Conservation (phyloP, 2,888 invertebrate genomes). For the Rotaria socialis region DNA sequence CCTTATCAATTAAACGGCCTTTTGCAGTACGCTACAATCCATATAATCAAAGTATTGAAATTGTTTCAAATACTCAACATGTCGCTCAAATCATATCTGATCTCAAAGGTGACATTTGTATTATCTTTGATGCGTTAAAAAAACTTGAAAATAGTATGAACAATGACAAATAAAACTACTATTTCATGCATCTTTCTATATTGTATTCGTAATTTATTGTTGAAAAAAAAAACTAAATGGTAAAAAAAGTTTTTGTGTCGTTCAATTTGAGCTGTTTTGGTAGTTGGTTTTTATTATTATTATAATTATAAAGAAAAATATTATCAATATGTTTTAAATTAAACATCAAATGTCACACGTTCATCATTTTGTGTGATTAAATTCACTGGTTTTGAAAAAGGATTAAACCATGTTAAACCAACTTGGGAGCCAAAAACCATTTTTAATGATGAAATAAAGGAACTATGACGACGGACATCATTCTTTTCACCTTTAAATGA, state of each 20-base stretch:
- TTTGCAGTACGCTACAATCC: conserved; percentile 89
- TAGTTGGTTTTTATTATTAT: neutral
- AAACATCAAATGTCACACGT: conserved; percentile 18
- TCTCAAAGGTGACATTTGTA: conserved; percentile 58
- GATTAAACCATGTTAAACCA: neutral
- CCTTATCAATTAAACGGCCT: conserved; percentile 75
- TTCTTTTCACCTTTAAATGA: neutral
- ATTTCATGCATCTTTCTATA: neutral
- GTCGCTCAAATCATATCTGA: conserved; percentile 72
- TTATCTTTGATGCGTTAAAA: conserved; percentile 54
- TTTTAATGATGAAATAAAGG: conserved; percentile 21
- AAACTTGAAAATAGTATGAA: conserved; percentile 43
- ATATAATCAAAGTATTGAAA: conserved; percentile 89
- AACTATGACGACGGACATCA: neutral
- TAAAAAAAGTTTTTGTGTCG: neutral
- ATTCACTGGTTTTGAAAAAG: neutral
- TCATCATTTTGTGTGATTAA: neutral
- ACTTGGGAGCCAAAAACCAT: neutral
- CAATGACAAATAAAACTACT: neutral
- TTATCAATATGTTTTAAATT: neutral
- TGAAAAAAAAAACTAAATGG: neutral
- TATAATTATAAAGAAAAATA: neutral
- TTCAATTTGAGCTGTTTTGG: neutral
- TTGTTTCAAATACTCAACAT: conserved; percentile 83
- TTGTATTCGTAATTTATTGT: neutral